Evolutionary conservation across 2,113 vertebrate genomes (phyloP).

Genomic region (Dicrurus megarhynchus): DNA sequence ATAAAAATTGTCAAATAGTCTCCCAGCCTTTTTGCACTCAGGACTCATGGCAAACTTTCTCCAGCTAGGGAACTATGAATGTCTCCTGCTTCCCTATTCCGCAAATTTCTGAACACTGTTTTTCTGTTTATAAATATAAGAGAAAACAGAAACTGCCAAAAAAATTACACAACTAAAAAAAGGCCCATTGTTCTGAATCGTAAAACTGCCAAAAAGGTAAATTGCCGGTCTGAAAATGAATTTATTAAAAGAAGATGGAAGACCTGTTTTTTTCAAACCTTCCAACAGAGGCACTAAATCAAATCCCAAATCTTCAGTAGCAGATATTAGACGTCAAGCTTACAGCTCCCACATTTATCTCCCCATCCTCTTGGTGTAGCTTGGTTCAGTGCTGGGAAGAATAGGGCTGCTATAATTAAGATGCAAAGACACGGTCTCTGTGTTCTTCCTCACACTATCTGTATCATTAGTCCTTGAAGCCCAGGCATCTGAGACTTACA

Average conservation of each 20-base stretch:
- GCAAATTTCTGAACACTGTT: slow-evolving; percentile 29
- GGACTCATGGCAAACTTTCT: neutral
- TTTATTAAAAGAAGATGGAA: slow-evolving; percentile 78
- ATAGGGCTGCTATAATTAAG: slow-evolving; percentile 48
- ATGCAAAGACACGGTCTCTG: slow-evolving; percentile 7
- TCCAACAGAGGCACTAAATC: slow-evolving; percentile 72
- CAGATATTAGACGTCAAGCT: slow-evolving; percentile 69
- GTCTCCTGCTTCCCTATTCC: slow-evolving; percentile 2
- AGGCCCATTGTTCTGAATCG: slow-evolving; percentile 63
- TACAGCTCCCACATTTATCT: slow-evolving; percentile 66
- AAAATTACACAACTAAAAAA: slow-evolving; percentile 50
- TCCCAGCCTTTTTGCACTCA: neutral
- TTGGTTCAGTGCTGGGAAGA: neutral
- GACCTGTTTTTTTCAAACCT: slow-evolving; percentile 64
- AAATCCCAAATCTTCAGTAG: slow-evolving; percentile 69
- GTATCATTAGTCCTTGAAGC: neutral
- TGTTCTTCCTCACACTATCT: neutral
- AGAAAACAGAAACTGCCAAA: slow-evolving; percentile 45
- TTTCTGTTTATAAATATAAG: slow-evolving; percentile 54
- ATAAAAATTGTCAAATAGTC: neutral
- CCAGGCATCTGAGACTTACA: neutral
- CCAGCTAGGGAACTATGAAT: neutral
- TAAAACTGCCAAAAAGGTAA: slow-evolving; percentile 73
- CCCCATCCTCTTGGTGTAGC: neutral
- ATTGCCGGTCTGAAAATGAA: slow-evolving; percentile 61